These are phyloP conservation scores for Pseudachorutes palmiensis DNA, from an alignment of 1,140 invertebrate genomes.

Conservation along the genomic window DNA sequence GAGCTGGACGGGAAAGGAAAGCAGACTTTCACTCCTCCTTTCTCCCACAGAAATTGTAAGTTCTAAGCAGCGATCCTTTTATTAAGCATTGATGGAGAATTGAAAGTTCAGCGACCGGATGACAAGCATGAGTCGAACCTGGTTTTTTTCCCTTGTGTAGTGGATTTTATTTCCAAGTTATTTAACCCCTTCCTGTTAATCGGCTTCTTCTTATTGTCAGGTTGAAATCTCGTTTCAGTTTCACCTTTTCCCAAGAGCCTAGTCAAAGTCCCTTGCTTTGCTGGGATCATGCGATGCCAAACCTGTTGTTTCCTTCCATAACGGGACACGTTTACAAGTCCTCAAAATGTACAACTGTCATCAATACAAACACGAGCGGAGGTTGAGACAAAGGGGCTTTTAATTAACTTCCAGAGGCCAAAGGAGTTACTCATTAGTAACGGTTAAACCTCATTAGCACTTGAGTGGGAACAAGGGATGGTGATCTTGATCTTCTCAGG, in stretches of 20 bases:
- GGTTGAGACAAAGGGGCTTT: too few relatives aligned
- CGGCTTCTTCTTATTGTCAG: background rate
- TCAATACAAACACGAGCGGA: too few relatives aligned
- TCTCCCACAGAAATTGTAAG: background rate
- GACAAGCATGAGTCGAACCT: background rate
- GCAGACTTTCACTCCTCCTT: too few relatives aligned
- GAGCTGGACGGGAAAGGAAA: background rate
- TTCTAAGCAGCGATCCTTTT: background rate
- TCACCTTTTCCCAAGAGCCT: background rate
- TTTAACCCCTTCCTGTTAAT: slow-evolving; percentile 9
- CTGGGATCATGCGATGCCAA: too few relatives aligned
- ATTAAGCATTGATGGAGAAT: background rate
- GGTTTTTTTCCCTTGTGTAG: background rate
- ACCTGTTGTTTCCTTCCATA: background rate
- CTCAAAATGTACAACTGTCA: too few relatives aligned
- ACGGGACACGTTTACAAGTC: too few relatives aligned
- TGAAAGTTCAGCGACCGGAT: background rate
- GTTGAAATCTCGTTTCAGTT: background rate
- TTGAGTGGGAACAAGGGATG: too few relatives aligned
- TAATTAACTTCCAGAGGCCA: too few relatives aligned
- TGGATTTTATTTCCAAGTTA: slow-evolving; percentile 2
- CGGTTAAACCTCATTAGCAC: too few relatives aligned
- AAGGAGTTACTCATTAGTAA: too few relatives aligned
- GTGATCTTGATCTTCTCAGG: too few relatives aligned
- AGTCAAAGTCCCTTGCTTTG: too few relatives aligned